phyloP scores from a whole-genome alignment of 2,797 vertebrate genomes.

The Parambassis ranga region DNA sequence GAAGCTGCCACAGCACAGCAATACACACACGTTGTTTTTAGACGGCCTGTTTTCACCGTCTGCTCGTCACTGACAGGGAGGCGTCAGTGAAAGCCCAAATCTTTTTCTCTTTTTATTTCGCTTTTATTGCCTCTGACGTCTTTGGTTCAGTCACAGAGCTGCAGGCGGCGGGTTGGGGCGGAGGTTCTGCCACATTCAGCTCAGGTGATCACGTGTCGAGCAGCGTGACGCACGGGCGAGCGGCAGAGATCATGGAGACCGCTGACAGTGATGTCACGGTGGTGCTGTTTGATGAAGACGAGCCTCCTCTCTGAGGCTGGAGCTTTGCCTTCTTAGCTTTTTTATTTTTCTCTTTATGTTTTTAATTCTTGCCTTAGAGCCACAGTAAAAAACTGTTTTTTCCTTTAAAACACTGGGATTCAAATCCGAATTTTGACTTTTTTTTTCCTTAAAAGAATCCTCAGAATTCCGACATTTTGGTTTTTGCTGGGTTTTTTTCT shows the following conservation, averaged over 20 bases:
- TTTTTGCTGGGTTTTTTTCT: too few species aligned
- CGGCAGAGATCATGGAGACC: not conserved
- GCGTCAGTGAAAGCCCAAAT: too few species aligned
- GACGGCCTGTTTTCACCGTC: not conserved
- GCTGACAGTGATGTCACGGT: not conserved
- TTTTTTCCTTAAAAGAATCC: too few species aligned
- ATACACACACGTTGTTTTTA: constrained; percentile 10
- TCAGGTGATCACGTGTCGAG: too few species aligned
- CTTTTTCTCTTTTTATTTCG: constrained; percentile 17
- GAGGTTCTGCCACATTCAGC: too few species aligned
- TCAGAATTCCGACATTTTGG: too few species aligned
- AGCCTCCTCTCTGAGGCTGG: constrained; percentile 40
- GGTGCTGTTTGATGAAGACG: constrained; percentile 9
- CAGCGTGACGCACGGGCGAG: not conserved
- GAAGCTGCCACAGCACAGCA: constrained; percentile 16
- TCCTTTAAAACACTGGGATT: too few species aligned
- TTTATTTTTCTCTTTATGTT: constrained; percentile 46
- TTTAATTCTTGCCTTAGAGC: constrained; percentile 65
- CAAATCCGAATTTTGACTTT: too few species aligned
- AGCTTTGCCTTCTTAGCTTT: constrained; percentile 50
- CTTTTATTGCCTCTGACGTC: constrained; percentile 40
- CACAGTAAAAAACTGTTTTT: too few species aligned
- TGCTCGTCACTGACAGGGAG: constrained; percentile 1
- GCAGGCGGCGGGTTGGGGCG: too few species aligned
- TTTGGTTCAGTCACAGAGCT: constrained; percentile 23